A percentile compares a stretch with the other conserved stretches of the same genome.
Conservation (phyloP, 1,140 invertebrate species). For the Temnothorax longispinosus region DNA sequence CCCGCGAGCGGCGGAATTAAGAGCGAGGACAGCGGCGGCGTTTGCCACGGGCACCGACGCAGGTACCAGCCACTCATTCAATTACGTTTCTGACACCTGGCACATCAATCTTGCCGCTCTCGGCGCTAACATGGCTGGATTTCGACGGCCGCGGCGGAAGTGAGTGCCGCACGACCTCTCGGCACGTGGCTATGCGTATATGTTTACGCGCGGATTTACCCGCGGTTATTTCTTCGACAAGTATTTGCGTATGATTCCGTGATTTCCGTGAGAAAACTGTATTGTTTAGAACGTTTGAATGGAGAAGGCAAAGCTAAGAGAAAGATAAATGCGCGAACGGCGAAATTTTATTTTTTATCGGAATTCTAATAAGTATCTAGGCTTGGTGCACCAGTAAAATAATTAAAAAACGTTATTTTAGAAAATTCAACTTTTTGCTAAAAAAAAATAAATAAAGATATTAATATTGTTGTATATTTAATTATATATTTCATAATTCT, state of each 20-base stretch:
- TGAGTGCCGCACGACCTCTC: constrained; percentile 41
- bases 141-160: constrained; percentile 69
- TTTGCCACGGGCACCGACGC: constrained; percentile 79
- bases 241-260: background rate
- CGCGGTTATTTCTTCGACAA: background rate
- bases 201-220: background rate
- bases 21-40: constrained; percentile 79
- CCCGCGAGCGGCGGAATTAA: constrained; percentile 80
- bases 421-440: background rate
- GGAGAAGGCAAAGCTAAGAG: background rate
- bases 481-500: too few species aligned
- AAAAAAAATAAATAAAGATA: background rate
- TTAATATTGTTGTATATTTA: background rate
- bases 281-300: background rate
- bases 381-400: background rate
- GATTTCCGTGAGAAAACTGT: background rate
- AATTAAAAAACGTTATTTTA: background rate
- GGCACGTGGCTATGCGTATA: constrained; percentile 60
- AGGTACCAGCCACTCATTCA: constrained; percentile 82
- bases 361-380: background rate
- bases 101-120: constrained; percentile 81
- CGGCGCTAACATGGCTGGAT: constrained; percentile 72
- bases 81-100: constrained; percentile 83
- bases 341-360: background rate
- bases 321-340: background rate